phyloP scores from a whole-genome alignment of 2,888 invertebrate species.

The Rhamphomyia laevipes region DNA sequence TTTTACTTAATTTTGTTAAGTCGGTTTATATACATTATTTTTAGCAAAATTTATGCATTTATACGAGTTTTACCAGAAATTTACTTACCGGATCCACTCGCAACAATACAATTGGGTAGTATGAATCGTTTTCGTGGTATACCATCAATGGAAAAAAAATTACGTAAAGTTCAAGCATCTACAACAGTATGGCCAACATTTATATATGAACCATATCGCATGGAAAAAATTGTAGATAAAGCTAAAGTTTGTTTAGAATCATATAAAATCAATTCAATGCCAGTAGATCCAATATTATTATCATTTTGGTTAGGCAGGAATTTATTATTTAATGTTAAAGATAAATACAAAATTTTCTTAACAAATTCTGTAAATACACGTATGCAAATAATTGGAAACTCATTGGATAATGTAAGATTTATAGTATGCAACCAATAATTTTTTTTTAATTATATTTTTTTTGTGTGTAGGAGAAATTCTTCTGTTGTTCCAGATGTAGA shows the following conservation, averaged over 20 bases:
- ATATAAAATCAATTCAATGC: constrained; percentile 42
- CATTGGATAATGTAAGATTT: constrained; percentile 26
- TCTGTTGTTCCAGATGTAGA: constrained; percentile 46
- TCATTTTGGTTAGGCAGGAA: constrained; percentile 75
- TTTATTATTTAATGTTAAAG: constrained; percentile 53
- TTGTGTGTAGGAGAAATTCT: constrained; percentile 31
- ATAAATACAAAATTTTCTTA: constrained; percentile 49
- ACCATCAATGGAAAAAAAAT: constrained; percentile 28
- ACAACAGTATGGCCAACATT: constrained; percentile 54
- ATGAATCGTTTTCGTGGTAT: constrained; percentile 38
- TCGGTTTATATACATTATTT: background rate
- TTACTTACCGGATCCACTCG: constrained; percentile 44
- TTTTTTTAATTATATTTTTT: background rate
- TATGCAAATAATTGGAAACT: constrained; percentile 38
- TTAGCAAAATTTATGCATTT: constrained; percentile 36
- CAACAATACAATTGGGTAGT: constrained; percentile 38
- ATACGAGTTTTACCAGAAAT: constrained; percentile 60
- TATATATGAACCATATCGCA: constrained; percentile 53
- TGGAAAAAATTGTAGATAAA: constrained; percentile 36
- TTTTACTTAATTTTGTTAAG: background rate
- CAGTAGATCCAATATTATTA: constrained; percentile 53
- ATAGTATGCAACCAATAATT: too few species aligned
- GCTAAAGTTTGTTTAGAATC: constrained; percentile 29
- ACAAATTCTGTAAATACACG: constrained; percentile 58
- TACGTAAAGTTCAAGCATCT: constrained; percentile 37